Percentiles rank a stretch among this genome's conserved stretches.
Conservation (phyloP, 2,888 invertebrate species). For the Synanthedon myopaeformis region DNA sequence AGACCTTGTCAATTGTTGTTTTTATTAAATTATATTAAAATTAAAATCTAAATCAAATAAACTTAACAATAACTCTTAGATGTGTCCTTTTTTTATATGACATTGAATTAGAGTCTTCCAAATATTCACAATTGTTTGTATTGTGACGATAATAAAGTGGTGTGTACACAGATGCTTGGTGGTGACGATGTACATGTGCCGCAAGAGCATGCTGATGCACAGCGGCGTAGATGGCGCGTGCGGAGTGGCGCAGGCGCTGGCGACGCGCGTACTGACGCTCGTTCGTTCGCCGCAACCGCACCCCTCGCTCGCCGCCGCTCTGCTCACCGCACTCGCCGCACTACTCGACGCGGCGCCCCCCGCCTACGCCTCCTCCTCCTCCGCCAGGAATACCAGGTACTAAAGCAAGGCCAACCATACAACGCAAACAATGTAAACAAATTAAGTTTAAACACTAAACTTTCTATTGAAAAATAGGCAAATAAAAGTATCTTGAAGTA, state of each 20-base stretch:
- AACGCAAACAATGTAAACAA: too few relatives aligned
- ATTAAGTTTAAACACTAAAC: too few relatives aligned
- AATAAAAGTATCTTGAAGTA: too few relatives aligned
- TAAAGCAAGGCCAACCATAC: too few relatives aligned
- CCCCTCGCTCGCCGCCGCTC: constrained; percentile 53
- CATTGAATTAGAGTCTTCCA: too few relatives aligned
- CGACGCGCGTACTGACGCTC: constrained; percentile 56
- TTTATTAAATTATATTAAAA: neutral
- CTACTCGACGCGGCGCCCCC: constrained; percentile 30
- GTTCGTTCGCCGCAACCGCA: constrained; percentile 27
- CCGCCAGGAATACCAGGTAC: neutral
- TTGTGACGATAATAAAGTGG: too few relatives aligned
- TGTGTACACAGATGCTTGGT: constrained; percentile 78
- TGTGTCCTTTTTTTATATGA: too few relatives aligned
- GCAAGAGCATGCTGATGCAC: constrained; percentile 76
- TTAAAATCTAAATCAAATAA: too few relatives aligned
- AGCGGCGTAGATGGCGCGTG: constrained; percentile 72
- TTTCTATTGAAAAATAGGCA: too few relatives aligned
- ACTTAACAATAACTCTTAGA: too few relatives aligned
- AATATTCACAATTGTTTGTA: too few relatives aligned
- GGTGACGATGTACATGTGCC: constrained; percentile 86
- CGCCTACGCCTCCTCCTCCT: neutral
- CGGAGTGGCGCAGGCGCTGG: constrained; percentile 71
- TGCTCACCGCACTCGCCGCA: constrained; percentile 43
- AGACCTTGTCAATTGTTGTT: neutral